Base-by-base conservation (phyloP, 1,140 invertebrate genomes). In the Rhynchophorus ferrugineus region DNA sequence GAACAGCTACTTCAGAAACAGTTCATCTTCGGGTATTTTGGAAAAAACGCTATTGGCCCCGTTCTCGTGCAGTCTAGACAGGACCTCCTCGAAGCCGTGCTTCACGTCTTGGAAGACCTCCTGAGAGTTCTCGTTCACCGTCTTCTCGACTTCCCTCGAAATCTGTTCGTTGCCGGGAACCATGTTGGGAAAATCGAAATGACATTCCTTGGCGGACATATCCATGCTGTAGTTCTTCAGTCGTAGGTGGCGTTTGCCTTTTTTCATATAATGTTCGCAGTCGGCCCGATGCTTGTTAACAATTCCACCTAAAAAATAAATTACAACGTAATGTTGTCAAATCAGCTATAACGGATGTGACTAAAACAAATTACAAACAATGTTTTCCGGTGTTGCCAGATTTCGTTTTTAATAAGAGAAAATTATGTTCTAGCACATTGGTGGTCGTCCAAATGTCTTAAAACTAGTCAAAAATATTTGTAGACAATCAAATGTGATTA, bases 21-120 rank as follows among this genome's bases (percentile, higher is more conserved):
- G 63, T 14, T 72, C 61, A 41, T 75, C 68, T 18, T 69, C 63
- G 5, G 74, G 69, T 3, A 72, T 49, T 58, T 72, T 76, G 14
- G 63, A 48, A 21, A 77, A 69, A 1, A 73, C 57, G 41, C 64
- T 62, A 54, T 70, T 71, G 0, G 72, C 35, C 14, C 74, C 62
- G 0, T 69, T 55, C 19, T 65, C 62, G 21, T 73, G 63, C 22
- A 75, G 65, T n/a, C 60, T 52, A 0, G 60, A 65, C 24, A 75
- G 64, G 0, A 72, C 71, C 33, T 64, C 56, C 20, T 59, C 59
- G 21, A 59, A 59, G 5, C 54, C 54, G 7, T 8, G 13, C 14
- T 49, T 54, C 1, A 63, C 54, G 11, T 63, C 61, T 5, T 53
- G 38, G 44, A 59, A 61, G 13, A 63, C 44, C 22, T 54, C 56